phyloP scores from a whole-genome alignment of 2,888 invertebrate species.

The Tenthredo amoena region DNA sequence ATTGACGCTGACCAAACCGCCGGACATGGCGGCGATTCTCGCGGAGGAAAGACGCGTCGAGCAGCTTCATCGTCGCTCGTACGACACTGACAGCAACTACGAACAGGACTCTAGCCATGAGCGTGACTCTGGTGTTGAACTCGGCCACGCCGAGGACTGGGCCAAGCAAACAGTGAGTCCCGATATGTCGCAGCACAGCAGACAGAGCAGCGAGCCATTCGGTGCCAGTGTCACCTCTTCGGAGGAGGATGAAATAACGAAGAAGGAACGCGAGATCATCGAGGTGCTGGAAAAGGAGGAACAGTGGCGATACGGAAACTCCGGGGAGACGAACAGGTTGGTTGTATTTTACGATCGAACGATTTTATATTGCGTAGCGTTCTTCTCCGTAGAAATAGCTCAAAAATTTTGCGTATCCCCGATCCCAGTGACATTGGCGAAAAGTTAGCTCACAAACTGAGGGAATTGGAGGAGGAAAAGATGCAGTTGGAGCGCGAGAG shows the following conservation, averaged over 20 bases:
- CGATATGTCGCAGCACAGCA: constrained; percentile 83
- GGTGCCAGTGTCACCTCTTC: constrained; percentile 85
- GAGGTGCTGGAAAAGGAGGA: constrained; percentile 83
- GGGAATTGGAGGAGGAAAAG: constrained; percentile 79
- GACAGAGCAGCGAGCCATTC: constrained; percentile 90
- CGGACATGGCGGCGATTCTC: constrained; percentile 90
- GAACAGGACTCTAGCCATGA: constrained; percentile 78
- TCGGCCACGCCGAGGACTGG: constrained; percentile 80
- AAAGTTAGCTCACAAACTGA: constrained; percentile 81
- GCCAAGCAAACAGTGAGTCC: constrained; percentile 75
- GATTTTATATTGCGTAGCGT: background rate
- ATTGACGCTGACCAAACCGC: constrained; percentile 85
- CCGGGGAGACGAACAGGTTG: constrained; percentile 72
- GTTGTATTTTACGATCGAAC: background rate
- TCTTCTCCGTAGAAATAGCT: background rate
- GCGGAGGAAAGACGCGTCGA: constrained; percentile 90
- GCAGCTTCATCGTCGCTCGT: constrained; percentile 87
- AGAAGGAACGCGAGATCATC: constrained; percentile 84
- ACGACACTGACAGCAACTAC: constrained; percentile 84
- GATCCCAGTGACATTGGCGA: constrained; percentile 78
- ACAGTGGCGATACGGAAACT: constrained; percentile 80
- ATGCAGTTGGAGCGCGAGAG: constrained; percentile 78
- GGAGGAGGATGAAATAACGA: constrained; percentile 88
- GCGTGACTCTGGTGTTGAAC: constrained; percentile 89
- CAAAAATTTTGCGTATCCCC: background rate